Evolutionary conservation across 2,888 invertebrate genomes (phyloP), one percentile per base, ranked within the genome.

Genomic region (Aspidiotus destructor): DNA sequence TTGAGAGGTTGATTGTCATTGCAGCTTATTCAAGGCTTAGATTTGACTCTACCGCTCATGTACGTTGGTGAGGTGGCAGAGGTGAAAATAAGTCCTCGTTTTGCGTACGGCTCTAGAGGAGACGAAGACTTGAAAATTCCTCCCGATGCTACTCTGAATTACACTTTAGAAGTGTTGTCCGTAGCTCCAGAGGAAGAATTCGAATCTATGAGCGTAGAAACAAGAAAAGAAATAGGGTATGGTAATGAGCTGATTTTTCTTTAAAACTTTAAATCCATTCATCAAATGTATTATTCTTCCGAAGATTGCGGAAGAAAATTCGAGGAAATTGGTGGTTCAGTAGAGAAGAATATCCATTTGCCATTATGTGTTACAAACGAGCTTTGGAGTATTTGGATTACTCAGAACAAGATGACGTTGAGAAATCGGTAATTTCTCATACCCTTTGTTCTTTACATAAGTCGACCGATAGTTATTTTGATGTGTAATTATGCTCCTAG

Each of bases 301-400:
- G 68, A 74, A 87, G 88, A 13, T 85, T 86, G 73, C 80, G 81
- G 70, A 92, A 91, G 76, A 84, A 92, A 71, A 87, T 89, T 74
- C 83, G 91, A 68, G 96, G 95, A 8, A 95, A 95, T 78, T 92
- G 89, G 84, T 91, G 91, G 87, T 95, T 91, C 76, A 83, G 84
- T 28, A 84, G 94, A 61, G 85, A 86, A 40, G 94, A 95, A 75
- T 85, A 86, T 67, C 84, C 84, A 44, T 81, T 87, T 28, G 92
- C 94, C 1, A 87, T 95, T 69, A 90, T 91, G 75, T 84, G 92
- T 73, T 96, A 96, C 77, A 82, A 89, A 73, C 85, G 89, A 71
- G 92, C 92, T 0, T 78, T 94, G 13, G 88, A 91, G 75, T 89
- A 86, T 74, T 80, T 94, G 57, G 88, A 91, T 63, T 69, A 69